Evolutionary conservation across 2,797 vertebrate genomes (phyloP), one percentile per base, ranked within the genome.

Genomic region (Anolis apletophallus): DNA sequence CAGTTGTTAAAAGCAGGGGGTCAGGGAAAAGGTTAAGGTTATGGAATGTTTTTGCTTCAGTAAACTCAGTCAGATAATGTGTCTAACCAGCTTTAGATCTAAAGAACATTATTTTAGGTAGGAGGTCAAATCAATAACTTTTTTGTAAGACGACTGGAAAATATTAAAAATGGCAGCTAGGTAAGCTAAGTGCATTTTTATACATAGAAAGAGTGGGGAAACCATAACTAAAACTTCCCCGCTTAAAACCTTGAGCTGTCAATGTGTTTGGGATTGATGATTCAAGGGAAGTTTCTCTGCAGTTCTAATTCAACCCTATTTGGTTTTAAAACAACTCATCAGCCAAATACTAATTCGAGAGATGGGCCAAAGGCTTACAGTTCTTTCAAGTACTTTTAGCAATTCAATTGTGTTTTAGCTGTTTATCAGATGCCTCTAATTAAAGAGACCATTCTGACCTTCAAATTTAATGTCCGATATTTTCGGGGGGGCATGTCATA

Each of bases 1-100:
- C 98, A 98, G 98, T 98, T 99, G 98, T 99, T 99, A 99, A 98
- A 99, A 98, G 98, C 98, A 97, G 97, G 97, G 97, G 98, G 98
- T 99, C 98, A 99, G 96, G 95, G 97, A 97, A 97, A 98, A 98
- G 98, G 98, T 98, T 98, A 98, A 97, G 98, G 98, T 99, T 99
- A 98, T 97, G 98, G 98, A 99, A 99, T 99, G 98, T 98, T 99
- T 99, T 97, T 97, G 98, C 98, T 98, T 97, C 97, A 97, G 97
- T 98, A 98, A 98, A 97, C 97, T 97, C 97, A 97, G 97, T 96
- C 98, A 97, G 97, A 98, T 98, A 98, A 98, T 98, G 97, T 97
- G 98, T 98, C 97, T 98, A 97, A 98, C 98, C 97, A 97, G 97
- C 97, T 98, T 97, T 98, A 98, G 98, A 98, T 98, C 97, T 97